A percentile compares a stretch with the other conserved stretches of the same genome.
phyloP scores from a whole-genome alignment of 2,113 vertebrate species.

The Carassius auratus region DNA sequence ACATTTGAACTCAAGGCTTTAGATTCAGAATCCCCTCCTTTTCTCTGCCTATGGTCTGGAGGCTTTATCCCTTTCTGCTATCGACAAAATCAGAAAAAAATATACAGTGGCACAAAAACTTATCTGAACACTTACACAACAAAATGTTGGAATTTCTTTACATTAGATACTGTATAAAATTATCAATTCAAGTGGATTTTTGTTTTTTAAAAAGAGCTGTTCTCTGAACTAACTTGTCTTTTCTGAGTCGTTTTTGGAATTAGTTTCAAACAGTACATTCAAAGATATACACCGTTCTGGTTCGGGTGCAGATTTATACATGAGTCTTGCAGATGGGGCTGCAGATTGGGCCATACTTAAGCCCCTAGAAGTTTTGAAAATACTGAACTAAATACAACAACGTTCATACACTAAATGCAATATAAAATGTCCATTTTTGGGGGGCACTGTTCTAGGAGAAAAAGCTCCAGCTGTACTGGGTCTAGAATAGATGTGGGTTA shows the following conservation, averaged over 20 bases:
- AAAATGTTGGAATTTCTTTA: background rate
- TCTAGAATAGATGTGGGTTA: constrained; percentile 26
- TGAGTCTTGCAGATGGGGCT: background rate
- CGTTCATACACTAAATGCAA: background rate
- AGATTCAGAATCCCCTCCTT: background rate
- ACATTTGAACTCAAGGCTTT: constrained; percentile 20
- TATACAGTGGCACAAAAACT: background rate
- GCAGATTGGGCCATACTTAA: too few species aligned
- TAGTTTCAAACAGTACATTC: background rate
- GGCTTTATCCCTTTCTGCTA: background rate
- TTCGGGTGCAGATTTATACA: background rate
- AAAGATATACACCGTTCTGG: background rate
- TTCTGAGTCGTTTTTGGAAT: background rate
- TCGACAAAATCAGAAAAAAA: background rate
- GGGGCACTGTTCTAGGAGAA: constrained; percentile 25
- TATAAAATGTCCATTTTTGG: background rate
- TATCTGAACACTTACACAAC: background rate
- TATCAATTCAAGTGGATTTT: background rate
- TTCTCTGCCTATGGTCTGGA: background rate
- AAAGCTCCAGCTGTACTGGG: background rate
- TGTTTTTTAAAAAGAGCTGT: background rate
- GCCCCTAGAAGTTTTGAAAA: background rate
- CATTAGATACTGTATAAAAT: background rate
- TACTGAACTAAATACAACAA: background rate
- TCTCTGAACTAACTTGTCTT: background rate